A percentile compares a stretch with the other conserved stretches of the same genome.
phyloP scores from a whole-genome alignment of 23 tunicate genomes.

The Styela clava region DNA sequence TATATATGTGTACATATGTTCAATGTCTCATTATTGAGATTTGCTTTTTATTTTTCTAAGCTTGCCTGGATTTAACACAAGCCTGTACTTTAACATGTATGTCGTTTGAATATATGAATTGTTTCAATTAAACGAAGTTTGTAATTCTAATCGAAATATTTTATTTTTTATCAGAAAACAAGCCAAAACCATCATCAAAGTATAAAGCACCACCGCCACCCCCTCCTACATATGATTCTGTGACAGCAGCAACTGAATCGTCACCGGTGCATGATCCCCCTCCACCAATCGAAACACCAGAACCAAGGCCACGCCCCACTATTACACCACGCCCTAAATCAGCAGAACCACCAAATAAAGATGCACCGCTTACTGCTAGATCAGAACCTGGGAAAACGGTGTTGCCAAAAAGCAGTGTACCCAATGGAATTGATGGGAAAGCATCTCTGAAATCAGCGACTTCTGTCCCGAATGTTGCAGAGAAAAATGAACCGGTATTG shows the following conservation, averaged over 20 bases:
- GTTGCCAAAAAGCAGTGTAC: background rate
- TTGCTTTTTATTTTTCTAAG: background rate
- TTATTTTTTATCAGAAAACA: background rate
- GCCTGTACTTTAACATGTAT: background rate
- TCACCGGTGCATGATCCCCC: background rate
- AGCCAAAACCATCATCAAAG: constrained; percentile 25
- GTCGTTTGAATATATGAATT: background rate
- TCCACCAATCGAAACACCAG: background rate
- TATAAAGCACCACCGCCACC: constrained; percentile 35
- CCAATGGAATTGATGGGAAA: background rate
- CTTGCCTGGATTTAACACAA: background rate
- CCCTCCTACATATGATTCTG: background rate
- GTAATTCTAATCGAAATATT: background rate
- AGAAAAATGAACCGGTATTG: too few relatives aligned
- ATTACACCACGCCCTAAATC: background rate
- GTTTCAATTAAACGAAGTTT: too few relatives aligned
- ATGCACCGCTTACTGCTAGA: constrained; percentile 3
- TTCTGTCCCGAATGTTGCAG: background rate
- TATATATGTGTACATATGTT: too few relatives aligned
- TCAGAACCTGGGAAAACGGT: background rate
- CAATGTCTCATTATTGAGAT: too few relatives aligned
- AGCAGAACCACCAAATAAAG: background rate
- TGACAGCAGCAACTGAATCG: background rate
- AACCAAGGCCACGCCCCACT: background rate
- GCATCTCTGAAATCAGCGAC: background rate